Evolutionary conservation across 2,797 vertebrate genomes (phyloP).

Genomic region (Morelia viridis): DNA sequence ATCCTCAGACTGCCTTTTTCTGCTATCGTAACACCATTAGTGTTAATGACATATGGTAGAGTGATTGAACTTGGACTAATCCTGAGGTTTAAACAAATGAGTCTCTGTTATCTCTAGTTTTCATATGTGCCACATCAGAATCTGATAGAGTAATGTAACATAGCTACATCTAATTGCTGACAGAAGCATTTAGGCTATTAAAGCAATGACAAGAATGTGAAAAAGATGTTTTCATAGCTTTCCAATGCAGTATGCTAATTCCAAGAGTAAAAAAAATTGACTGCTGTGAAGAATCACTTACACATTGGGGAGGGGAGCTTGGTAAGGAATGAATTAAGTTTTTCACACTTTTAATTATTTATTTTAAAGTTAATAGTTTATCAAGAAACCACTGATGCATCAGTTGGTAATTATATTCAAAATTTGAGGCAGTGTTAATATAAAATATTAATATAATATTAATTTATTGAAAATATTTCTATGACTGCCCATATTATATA

Average conservation of each 20-base stretch:
- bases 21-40: slow-evolving; percentile 49
- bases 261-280: slow-evolving; percentile 54
- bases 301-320: background rate
- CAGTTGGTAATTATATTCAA: background rate
- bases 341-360: slow-evolving; percentile 14
- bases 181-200: slow-evolving; percentile 71
- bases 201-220: slow-evolving; percentile 69
- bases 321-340: slow-evolving; percentile 14
- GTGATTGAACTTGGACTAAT: slow-evolving; percentile 65
- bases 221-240: slow-evolving; percentile 63
- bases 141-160: slow-evolving; percentile 83
- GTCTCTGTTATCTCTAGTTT: slow-evolving; percentile 75
- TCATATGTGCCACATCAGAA: slow-evolving; percentile 72
- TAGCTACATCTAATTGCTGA: slow-evolving; percentile 85
- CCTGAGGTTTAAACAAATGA: slow-evolving; percentile 71
- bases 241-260: slow-evolving; percentile 70
- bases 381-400: background rate
- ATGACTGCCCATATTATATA: too few species aligned
- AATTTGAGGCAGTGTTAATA: too few species aligned
- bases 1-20: slow-evolving; percentile 24
- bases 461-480: too few species aligned
- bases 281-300: slow-evolving; percentile 39
- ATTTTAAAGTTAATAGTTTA: slow-evolving; percentile 17
- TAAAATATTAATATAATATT: too few species aligned
- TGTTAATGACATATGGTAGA: slow-evolving; percentile 48